phyloP scores from a whole-genome alignment of 2,113 vertebrate genomes.

The Salvelinus sp. region DNA sequence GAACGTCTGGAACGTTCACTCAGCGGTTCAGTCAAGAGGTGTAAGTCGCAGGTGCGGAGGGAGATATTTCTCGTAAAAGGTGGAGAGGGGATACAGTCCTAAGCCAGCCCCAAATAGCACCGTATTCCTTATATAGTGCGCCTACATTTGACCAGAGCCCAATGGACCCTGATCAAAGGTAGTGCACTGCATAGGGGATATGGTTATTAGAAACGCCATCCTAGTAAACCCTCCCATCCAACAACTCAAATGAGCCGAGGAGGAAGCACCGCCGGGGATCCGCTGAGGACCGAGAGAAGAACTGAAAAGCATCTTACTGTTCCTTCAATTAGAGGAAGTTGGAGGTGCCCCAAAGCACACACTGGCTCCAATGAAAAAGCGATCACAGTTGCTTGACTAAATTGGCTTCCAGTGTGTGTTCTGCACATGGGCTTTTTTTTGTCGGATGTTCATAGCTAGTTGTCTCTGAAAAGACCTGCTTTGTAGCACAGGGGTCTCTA shows the following conservation, averaged over 20 bases:
- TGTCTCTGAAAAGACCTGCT: conserved; percentile 39
- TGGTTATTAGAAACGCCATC: too few species aligned
- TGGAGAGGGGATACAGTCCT: conserved; percentile 30
- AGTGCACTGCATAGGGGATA: too few species aligned
- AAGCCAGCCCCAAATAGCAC: too few species aligned
- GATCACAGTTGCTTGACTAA: conserved; percentile 31
- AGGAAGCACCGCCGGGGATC: conserved; percentile 41
- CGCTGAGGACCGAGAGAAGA: conserved; percentile 24
- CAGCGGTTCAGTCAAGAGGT: conserved; percentile 36
- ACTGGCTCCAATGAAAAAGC: conserved; percentile 57
- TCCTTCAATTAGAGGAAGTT: conserved; percentile 57
- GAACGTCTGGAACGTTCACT: conserved; percentile 40
- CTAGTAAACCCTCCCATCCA: conserved; percentile 44
- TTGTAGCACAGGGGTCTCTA: too few species aligned
- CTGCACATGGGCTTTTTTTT: conserved; percentile 56
- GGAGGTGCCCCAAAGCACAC: conserved; percentile 64
- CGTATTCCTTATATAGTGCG: too few species aligned
- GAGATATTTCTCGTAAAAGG: conserved; percentile 8
- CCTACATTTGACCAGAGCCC: too few species aligned
- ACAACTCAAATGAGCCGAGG: conserved; percentile 56
- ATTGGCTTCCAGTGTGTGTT: conserved; percentile 33
- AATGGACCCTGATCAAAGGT: too few species aligned
- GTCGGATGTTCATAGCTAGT: conserved; percentile 40
- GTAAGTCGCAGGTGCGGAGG: conserved; percentile 54
- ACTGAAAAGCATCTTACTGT: conserved; percentile 47